phyloP scores from a whole-genome alignment of 2,113 vertebrate species.

The Prunella himalayana region DNA sequence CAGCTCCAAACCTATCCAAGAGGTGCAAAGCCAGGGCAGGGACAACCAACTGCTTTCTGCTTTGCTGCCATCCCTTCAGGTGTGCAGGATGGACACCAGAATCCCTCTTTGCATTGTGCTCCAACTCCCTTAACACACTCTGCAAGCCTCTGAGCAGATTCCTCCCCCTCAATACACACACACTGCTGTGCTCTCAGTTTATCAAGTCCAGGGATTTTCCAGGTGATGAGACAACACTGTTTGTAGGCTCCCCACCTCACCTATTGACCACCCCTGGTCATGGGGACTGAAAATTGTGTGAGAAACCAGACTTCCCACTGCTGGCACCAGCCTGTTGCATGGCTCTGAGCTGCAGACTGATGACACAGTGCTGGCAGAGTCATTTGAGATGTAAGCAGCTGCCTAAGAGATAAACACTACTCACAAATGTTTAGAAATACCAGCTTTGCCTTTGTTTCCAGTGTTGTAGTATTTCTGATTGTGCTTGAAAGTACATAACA shows the following conservation, averaged over 20 bases:
- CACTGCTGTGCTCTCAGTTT: not conserved
- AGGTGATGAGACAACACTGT: not conserved
- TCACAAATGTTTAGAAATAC: slow-evolving; percentile 34
- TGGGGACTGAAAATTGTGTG: not conserved
- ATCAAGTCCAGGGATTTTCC: not conserved
- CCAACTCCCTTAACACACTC: not conserved
- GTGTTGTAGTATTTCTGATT: not conserved
- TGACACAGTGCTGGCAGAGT: not conserved
- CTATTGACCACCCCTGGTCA: not conserved
- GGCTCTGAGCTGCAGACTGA: not conserved
- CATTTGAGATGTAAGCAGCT: slow-evolving; percentile 6
- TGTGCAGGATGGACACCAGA: not conserved
- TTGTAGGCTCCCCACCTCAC: not conserved
- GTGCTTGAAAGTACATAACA: not conserved
- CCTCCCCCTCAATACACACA: not conserved
- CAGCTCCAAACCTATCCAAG: not conserved
- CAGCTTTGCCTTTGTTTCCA: not conserved
- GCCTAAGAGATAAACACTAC: not conserved
- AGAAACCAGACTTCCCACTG: not conserved
- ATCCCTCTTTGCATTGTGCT: not conserved
- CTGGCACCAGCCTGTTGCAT: not conserved
- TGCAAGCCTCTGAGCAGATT: not conserved
- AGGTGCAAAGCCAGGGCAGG: not conserved
- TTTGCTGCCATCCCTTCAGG: not conserved
- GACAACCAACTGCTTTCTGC: not conserved